Evolutionary conservation across 1,140 invertebrate genomes (phyloP), one percentile per base, ranked within the genome.

Genomic region (Proales similis): DNA sequence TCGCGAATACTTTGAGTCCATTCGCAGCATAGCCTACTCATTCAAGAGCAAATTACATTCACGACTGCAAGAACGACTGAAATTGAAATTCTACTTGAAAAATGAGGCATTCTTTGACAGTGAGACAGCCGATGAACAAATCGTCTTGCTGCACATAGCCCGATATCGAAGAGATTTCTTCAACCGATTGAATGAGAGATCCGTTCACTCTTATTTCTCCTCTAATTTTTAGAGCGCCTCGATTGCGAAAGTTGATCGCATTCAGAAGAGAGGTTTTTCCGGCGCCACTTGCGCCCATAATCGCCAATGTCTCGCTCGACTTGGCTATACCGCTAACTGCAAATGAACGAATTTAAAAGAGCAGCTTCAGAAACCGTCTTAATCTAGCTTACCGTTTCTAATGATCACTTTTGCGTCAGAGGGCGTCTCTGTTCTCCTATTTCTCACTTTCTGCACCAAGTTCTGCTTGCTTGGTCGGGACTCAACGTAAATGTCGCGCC

Each of bases 241-340:
- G 83, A 66, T 80, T 81, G 3, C 87, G 80, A 71, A 86, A 86
- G 1, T 89, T 93, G 30, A 97, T 70, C 0, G 88, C 82, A 73
- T 96, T 96, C 33, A 97, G 75, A 0, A 97, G 80, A 0, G 91
- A 95, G 0, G 91, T 94, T 78, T 97, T 98, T 4, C 93, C 92
- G 22, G 45, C 61, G 42, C 38, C 43, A 60, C 73, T 76, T 24
- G 89, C 85, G 3, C 91, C 91, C 85, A 96, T 86, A 20, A 95
- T 84, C 2, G 90, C 89, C 48, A 94, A 71, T 22, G 94, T 74
- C 71, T 92, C 88, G 3, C 90, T 90, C 3, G 90, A 86, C 72
- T 85, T 82, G 0, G 88, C 89, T 1, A 86, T 81, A 7, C 91
- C 90, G 65, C 80, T 85, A 2, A 90, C 88, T 57, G 17, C 27